phyloP scores from a whole-genome alignment of 2,113 vertebrate species.

The Cebidichthys violaceus region DNA sequence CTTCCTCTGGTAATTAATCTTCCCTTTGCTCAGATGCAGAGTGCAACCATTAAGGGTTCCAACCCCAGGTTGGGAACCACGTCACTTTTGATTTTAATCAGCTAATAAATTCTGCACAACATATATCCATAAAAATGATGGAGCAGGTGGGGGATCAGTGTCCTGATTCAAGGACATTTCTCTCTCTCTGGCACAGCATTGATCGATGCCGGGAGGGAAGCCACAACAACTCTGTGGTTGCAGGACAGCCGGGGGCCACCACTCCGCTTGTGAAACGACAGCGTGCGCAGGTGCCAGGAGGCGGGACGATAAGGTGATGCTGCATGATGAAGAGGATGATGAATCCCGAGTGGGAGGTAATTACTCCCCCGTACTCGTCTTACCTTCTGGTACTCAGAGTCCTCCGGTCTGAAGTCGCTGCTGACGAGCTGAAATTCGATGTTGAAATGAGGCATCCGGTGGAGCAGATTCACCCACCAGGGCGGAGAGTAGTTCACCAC shows the following conservation, averaged over 20 bases:
- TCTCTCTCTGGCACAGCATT: constrained; percentile 1
- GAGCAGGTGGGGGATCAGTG: constrained; percentile 5
- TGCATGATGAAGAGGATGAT: constrained; percentile 40
- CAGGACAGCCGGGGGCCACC: constrained; percentile 48
- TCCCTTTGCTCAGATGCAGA: not conserved
- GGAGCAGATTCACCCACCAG: constrained; percentile 95
- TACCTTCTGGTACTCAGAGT: constrained; percentile 95
- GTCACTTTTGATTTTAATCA: not conserved
- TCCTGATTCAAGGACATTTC: constrained; percentile 32
- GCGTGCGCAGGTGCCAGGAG: constrained; percentile 46
- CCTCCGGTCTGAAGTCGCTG: constrained; percentile 92
- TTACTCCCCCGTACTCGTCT: constrained; percentile 47
- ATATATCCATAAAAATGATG: constrained; percentile 4
- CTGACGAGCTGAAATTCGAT: constrained; percentile 90
- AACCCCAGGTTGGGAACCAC: not conserved
- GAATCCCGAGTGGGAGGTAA: constrained; percentile 49
- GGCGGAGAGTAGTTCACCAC: constrained; percentile 94
- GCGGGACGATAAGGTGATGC: constrained; percentile 45
- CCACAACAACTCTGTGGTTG: constrained; percentile 44
- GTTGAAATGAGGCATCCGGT: constrained; percentile 93
- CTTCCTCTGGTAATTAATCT: not conserved
- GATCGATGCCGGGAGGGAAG: constrained; percentile 45
- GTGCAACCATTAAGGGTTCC: not conserved
- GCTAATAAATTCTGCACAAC: constrained; percentile 6
- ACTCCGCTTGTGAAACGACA: constrained; percentile 61